phyloP scores from a whole-genome alignment of 2,113 vertebrate genomes.

The Chloroceryle aenea region DNA sequence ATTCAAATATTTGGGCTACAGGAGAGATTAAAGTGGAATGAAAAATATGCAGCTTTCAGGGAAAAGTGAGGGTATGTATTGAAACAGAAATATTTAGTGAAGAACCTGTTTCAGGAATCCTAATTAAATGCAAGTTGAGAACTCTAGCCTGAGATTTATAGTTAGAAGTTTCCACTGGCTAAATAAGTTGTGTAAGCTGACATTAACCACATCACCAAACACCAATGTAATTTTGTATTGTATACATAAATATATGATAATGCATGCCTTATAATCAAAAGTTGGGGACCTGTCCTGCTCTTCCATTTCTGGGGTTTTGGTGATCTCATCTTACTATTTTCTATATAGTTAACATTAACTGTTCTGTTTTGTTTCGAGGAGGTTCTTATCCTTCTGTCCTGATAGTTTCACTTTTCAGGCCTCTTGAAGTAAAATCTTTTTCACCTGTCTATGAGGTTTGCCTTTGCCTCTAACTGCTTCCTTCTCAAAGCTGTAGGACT shows the following conservation, averaged over 20 bases:
- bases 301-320: not conserved
- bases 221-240: not conserved
- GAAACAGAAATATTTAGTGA: not conserved
- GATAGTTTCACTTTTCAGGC: not conserved
- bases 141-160: not conserved
- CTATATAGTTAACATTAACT: not conserved
- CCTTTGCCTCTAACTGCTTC: not conserved
- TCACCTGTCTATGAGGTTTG: not conserved
- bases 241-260: not conserved
- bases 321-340: not conserved
- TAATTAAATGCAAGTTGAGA: not conserved
- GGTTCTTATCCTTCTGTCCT: not conserved
- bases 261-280: not conserved
- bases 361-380: not conserved
- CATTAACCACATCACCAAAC: not conserved
- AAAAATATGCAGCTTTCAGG: not conserved
- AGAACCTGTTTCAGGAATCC: not conserved
- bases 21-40: not conserved
- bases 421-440: not conserved
- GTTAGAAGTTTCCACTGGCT: not conserved
- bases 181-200: not conserved
- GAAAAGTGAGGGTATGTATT: not conserved
- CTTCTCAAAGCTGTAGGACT: not conserved
- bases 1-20: not conserved
- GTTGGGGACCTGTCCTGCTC: not conserved